These are phyloP conservation scores for Acrobasis consociella DNA, from an alignment of 2,888 invertebrate species.

Conservation along the genomic window DNA sequence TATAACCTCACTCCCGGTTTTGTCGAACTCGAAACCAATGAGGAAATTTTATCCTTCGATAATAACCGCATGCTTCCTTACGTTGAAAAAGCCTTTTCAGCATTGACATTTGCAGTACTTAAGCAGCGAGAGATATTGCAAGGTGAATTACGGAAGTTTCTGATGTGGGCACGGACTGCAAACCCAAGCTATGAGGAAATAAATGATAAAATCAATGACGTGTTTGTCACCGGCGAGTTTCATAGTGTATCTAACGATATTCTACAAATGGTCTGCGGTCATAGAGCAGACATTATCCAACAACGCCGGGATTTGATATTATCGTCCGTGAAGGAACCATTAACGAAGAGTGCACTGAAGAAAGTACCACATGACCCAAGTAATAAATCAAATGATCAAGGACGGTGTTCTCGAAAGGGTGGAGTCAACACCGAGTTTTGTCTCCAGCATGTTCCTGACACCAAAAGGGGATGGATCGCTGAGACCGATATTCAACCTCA, in stretches of 20 bases:
- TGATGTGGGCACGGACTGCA: not conserved
- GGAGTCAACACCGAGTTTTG: not conserved
- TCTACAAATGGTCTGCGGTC: not conserved
- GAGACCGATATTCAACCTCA: constrained; percentile 2
- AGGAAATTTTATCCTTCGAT: not conserved
- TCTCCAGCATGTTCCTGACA: not conserved
- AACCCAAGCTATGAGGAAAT: not conserved
- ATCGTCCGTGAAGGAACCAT: not conserved
- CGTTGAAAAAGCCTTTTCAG: not conserved
- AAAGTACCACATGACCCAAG: not conserved
- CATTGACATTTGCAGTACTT: too few species aligned
- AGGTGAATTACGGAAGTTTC: not conserved
- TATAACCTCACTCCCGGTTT: not conserved
- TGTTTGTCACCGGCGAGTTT: not conserved
- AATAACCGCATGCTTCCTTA: constrained; percentile 2
- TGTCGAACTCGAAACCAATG: constrained; percentile 1
- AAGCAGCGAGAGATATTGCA: too few species aligned
- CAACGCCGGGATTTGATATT: not conserved
- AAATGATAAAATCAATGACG: not conserved
- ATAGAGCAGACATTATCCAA: constrained; percentile 1
- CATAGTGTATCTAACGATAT: not conserved
- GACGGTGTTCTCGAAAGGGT: not conserved
- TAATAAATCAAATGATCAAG: not conserved
- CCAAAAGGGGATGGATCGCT: constrained; percentile 3
- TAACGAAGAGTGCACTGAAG: not conserved